These are phyloP conservation scores for Heliconius sara DNA, from an alignment of 2,888 invertebrate genomes.

Conservation along the genomic window DNA sequence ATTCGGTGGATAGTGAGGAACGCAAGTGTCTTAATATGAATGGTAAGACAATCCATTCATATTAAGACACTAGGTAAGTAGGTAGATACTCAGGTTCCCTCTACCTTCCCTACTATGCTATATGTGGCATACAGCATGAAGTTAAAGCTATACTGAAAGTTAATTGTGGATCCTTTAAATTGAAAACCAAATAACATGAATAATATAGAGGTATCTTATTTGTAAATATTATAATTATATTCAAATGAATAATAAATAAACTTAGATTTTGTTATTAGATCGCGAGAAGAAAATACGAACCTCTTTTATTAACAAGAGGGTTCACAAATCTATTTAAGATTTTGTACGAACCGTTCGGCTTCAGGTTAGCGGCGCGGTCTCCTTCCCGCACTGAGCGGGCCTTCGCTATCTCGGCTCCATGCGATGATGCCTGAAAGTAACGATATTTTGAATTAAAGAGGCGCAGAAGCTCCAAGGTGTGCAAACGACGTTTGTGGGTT, in stretches of 20 bases:
- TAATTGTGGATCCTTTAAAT: neutral
- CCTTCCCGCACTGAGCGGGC: slow-evolving; percentile 40
- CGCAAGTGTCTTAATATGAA: no score
- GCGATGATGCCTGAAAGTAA: slow-evolving; percentile 49
- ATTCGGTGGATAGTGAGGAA: no score
- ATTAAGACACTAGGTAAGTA: no score
- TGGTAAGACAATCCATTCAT: no score
- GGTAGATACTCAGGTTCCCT: no score
- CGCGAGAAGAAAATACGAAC: slow-evolving; percentile 42
- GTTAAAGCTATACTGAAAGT: neutral
- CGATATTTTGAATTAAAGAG: neutral
- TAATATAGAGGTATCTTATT: neutral
- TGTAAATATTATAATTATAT: no score
- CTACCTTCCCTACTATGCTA: no score
- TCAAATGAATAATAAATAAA: neutral
- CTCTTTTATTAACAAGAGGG: slow-evolving; percentile 51
- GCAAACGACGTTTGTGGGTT: no score
- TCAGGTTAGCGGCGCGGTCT: slow-evolving; percentile 46
- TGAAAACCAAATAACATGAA: neutral
- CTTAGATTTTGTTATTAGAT: neutral
- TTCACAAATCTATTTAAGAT: slow-evolving; percentile 53
- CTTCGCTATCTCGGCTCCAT: slow-evolving; percentile 38
- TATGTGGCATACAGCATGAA: no score
- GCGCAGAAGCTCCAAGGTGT: neutral
- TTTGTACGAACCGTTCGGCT: slow-evolving; percentile 56